Conservation (phyloP, 2,797 vertebrate genomes). For the Microchirus variegatus region DNA sequence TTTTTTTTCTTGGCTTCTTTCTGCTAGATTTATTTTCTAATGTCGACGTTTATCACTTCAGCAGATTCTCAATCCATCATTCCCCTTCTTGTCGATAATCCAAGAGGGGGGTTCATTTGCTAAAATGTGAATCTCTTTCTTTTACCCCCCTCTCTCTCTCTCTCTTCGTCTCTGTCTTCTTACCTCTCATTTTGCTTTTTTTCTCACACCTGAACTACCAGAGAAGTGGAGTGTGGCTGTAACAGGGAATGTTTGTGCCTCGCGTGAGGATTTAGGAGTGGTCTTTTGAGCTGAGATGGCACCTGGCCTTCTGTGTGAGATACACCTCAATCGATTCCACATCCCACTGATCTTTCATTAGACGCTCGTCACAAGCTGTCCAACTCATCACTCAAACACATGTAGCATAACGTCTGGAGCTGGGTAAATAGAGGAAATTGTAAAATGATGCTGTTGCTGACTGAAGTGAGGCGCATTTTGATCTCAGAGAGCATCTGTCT, state of each 20-base stretch:
- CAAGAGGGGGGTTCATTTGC: constrained; percentile 71
- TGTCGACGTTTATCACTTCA: constrained; percentile 86
- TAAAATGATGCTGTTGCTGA: constrained; percentile 24
- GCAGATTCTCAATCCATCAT: constrained; percentile 77
- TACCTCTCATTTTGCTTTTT: neutral
- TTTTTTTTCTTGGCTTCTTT: constrained; percentile 64
- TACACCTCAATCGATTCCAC: constrained; percentile 50
- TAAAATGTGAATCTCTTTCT: constrained; percentile 67
- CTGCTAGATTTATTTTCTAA: constrained; percentile 87
- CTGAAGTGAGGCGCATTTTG: constrained; percentile 36
- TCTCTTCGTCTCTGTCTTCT: constrained; percentile 13
- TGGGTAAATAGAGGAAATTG: constrained; percentile 35
- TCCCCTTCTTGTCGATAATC: constrained; percentile 78
- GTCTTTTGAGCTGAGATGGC: constrained; percentile 47
- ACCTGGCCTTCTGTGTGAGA: constrained; percentile 45
- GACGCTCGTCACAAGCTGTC: constrained; percentile 57
- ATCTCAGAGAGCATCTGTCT: constrained; percentile 33
- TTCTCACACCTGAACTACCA: neutral
- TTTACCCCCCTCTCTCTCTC: neutral
- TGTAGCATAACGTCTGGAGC: constrained; percentile 1
- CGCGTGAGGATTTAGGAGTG: constrained; percentile 49
- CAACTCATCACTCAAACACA: constrained; percentile 37
- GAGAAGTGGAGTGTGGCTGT: constrained; percentile 26
- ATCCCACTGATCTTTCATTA: constrained; percentile 69
- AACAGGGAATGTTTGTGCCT: constrained; percentile 23